Evolutionary conservation across 2,888 invertebrate genomes (phyloP), one percentile per base, ranked within the genome.

Genomic region (Altica lythri): DNA sequence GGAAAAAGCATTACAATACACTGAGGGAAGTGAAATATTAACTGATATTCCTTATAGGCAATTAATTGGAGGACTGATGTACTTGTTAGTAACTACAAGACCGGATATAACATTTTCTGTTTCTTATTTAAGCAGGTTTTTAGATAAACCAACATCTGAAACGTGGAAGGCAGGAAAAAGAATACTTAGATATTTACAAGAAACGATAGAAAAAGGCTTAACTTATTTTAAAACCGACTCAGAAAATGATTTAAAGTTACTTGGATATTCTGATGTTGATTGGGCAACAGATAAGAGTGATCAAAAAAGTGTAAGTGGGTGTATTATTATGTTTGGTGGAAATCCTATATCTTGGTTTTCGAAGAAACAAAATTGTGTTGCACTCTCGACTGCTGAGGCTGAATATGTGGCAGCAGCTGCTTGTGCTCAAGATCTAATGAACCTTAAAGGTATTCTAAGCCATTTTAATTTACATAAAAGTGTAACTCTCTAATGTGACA

Each of bases 301-400:
- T 32, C 34, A 61, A n/a, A 62, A 59, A 51, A 61, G 58, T 22
- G 52, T 50, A n/a, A 63, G 56, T 17, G 61, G 63, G 1, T 59
- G 34, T 22, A 38, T 55, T 4, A 46, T 60, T 17, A 45, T 54
- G 14, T 42, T 37, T 37, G 42, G 18, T 16, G 40, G 22, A 35
- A 59, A 61, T 46, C 49, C 52, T 18, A 29, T 56, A 9, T 2
- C 10, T 12, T 59, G 55, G 53, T 40, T 10, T 16, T 57, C 59
- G 12, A 59, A 51, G 34, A 56, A 59, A 37, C 56, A 59, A 22
- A 8, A n/a, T 8, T 45, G 49, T 44, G 52, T 58, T 2, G 53
- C 57, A n/a, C 37, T 60, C n/a, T 59, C 59, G 1, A 48, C 57
- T 2, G 57, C 55, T 4, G 63, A 64, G 32, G 40, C 53, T 4